Evolutionary conservation across 2,888 invertebrate species (phyloP), one percentile per base, ranked within the genome.

Genomic region (Microplitis manilae): DNA sequence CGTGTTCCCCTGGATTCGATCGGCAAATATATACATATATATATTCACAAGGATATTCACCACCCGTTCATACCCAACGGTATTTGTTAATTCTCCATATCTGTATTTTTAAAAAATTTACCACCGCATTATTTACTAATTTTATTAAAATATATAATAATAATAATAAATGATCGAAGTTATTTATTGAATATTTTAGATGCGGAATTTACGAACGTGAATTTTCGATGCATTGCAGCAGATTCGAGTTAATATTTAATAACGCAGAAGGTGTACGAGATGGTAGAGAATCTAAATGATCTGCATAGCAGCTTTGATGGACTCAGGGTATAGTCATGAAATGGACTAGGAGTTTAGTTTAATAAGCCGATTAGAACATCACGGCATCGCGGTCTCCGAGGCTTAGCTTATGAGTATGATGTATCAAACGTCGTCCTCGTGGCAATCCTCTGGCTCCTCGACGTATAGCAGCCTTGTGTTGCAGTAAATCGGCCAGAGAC

Each of bases 321-420:
- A 59, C 15, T 9, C 38, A n/a, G 17, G 67, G 40, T 15, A 8
- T 6, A 60, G 50, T 17, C 73, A 40, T 61, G 77, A 85, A 84
- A 87, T 86, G 64, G 73, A 87, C 83, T 85, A 84, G 81, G 85
- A 69, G 85, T 82, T 84, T 84, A 13, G 87, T 85, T 85, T 84
- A 79, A 86, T 89, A 89, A 89, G 89, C 89, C 88, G 89, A 89
- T 89, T 89, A 89, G 84, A 84, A 86, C 87, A 87, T 87, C 86
- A 86, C 85, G 81, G 87, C 78, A 75, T 65, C 71, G 50, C 69
- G 64, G 65, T 69, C 60, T 75, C 59, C 67, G 5, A 38, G 39
- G 64, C 40, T 59, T 59, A 67, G 50, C 50, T 50, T 50, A 50
- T 13, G 59, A 59, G 73, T 17, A 60, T 76, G 41, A 61, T 60